Base-by-base conservation (phyloP, 2,888 invertebrate species). In the Brachyopa scutellaris region DNA sequence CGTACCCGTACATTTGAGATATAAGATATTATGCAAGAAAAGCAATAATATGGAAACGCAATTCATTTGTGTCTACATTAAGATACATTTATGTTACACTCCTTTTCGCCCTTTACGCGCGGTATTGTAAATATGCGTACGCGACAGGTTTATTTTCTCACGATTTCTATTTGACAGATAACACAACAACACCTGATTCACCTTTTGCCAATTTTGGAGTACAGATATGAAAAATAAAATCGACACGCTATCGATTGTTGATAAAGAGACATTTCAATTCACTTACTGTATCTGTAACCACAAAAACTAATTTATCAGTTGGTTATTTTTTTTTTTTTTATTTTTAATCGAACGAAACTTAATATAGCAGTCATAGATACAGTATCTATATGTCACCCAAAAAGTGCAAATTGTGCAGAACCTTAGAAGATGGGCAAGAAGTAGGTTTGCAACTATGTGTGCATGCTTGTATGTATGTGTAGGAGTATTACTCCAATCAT, bases 21-120 rank as follows among this genome's bases (percentile, higher is more conserved):
- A 31, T 31, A 26, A 13, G 40, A 31, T 40, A 23, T 74, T 59
- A 67, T 66, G 26, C 51, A 55, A 29, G 17, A n/a, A 53, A 51
- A 33, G 11, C 11, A 31, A 17, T 8, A 42, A 57, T 29, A 42
- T 29, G 57, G 5, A 57, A 11, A 40, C 3, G 26, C 23, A 57
- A 38, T 15, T 23, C 15, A 40, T 26, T 38, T 57, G 23, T 57
- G 40, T 17, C 17, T 26, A 59, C n/a, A n/a, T n/a, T n/a, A n/a
- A n/a, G n/a, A n/a, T n/a, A n/a, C n/a, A n/a, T n/a, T n/a, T n/a
- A n/a, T n/a, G n/a, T n/a, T n/a, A n/a, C n/a, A n/a, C n/a, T n/a
- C n/a, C n/a, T n/a, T n/a, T n/a, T n/a, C n/a, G n/a, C n/a, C n/a
- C n/a, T n/a, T n/a, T n/a, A n/a, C n/a, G n/a, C n/a, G n/a, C n/a